Evolutionary conservation across 2,888 invertebrate genomes (phyloP).

Genomic region (Parelbella ahira): DNA sequence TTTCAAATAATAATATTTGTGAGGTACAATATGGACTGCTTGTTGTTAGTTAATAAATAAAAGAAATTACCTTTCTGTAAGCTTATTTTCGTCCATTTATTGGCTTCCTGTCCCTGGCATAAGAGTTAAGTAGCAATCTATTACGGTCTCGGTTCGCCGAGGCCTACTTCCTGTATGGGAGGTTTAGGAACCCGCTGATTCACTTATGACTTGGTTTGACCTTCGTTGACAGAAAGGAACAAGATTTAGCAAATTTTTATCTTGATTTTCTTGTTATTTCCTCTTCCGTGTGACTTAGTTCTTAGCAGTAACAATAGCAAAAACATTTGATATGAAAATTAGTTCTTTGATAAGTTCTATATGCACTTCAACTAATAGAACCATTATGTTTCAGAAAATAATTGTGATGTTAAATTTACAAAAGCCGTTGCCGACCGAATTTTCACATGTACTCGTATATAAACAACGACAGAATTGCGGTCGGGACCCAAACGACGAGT

Average conservation of each 20-base stretch:
- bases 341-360: too few relatives aligned
- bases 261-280: background rate
- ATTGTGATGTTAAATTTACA: constrained; percentile 50
- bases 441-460: constrained; percentile 11
- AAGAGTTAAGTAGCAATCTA: constrained; percentile 9
- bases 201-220: constrained; percentile 21
- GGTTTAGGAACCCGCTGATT: constrained; percentile 10
- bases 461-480: constrained; percentile 14
- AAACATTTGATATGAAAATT: too few relatives aligned
- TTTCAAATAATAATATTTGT: constrained; percentile 5
- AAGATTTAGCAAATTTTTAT: constrained; percentile 5
- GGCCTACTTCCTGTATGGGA: constrained; percentile 4
- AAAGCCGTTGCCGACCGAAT: constrained; percentile 2
- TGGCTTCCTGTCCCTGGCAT: constrained; percentile 4
- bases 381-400: too few relatives aligned
- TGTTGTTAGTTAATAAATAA: background rate
- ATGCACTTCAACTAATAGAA: too few relatives aligned
- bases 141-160: constrained; percentile 4
- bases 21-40: background rate
- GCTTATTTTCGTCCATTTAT: constrained; percentile 3
- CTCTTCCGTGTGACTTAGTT: background rate
- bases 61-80: constrained; percentile 8
- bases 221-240: constrained; percentile 1
- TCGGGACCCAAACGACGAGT: constrained; percentile 13
- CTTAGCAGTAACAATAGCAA: too few relatives aligned